Evolutionary conservation across 2,797 vertebrate species (phyloP), one percentile per base, ranked within the genome.

Genomic region (Myotis myotis): DNA sequence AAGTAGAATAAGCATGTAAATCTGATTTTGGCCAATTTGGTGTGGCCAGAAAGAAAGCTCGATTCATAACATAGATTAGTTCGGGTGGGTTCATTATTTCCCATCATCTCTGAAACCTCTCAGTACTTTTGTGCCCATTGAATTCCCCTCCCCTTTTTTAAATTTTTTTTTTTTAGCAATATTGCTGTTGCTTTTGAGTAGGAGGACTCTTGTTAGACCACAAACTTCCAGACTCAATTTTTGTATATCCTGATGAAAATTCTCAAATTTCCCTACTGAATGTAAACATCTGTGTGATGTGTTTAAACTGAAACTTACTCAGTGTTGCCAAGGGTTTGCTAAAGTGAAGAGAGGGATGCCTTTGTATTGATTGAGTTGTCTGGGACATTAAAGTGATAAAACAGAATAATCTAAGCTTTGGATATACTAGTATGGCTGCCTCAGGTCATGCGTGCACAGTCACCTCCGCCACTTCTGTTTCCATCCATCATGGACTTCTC

Each of bases 191-290:
- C 25, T 94, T 97, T 87, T 96, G 91, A 91, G 89, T 84, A 1
- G 22, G 70, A 96, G 91, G 85, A 90, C 51, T 96, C 49, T 96
- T 96, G 55, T 95, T 89, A 97, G 95, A 96, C 0, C 33, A 66
- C 97, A 97, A 57, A 88, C 95, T 97, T 97, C 94, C 97, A 97
- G 91, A 94, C 97, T 97, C 96, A 96, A 92, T 97, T 97, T 97
- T 89, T 92, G 97, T 4, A 8, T 82, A 96, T 97, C 94, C 95
- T 97, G 94, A 95, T 95, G 97, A 97, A 98, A 98, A 98, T 95
- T 96, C 94, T 97, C 97, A 97, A 93, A 95, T 30, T 95, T 96
- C 90, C 97, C 91, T 95, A 89, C 15, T 79, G 68, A 96, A 89
- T 92, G 88, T 92, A 97, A 98, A 97, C 82, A 89, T 74, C 41